These are phyloP conservation scores for Muscidifurax raptorellus DNA, from an alignment of 1,140 invertebrate genomes.

Conservation along the genomic window DNA sequence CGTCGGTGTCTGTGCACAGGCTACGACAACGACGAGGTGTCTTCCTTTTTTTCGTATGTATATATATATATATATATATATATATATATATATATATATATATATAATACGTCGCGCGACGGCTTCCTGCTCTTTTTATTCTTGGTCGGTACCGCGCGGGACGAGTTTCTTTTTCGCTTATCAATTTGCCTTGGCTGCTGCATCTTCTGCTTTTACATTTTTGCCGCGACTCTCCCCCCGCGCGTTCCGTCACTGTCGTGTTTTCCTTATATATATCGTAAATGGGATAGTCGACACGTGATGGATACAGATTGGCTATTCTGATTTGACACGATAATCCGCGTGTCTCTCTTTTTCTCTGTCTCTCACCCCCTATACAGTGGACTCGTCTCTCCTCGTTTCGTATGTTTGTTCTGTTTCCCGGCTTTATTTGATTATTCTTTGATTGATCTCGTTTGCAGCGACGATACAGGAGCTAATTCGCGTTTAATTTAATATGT, in stretches of 20 bases:
- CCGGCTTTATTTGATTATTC: conserved; percentile 6
- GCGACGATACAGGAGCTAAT: background rate
- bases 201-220: background rate
- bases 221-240: background rate
- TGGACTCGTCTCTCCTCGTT: background rate
- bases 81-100: no score
- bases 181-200: conserved; percentile 27
- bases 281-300: conserved; percentile 22
- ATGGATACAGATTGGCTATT: conserved; percentile 34
- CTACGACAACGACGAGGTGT: background rate
- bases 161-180: conserved; percentile 18
- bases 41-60: background rate
- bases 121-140: background rate
- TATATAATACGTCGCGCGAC: background rate
- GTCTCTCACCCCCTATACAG: background rate
- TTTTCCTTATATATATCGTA: background rate
- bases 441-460: conserved; percentile 7
- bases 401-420: background rate
- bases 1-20: background rate
- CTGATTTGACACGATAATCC: conserved; percentile 43
- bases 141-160: background rate
- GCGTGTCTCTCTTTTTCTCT: conserved; percentile 8
- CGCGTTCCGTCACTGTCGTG: conserved; percentile 31
- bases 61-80: no score
- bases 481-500: conserved; percentile 7